Percentiles rank a stretch among this genome's conserved stretches.
These are phyloP conservation scores for Corynorhinus townsendii DNA, from an alignment of 2,113 vertebrate species.

Conservation along the genomic window DNA sequence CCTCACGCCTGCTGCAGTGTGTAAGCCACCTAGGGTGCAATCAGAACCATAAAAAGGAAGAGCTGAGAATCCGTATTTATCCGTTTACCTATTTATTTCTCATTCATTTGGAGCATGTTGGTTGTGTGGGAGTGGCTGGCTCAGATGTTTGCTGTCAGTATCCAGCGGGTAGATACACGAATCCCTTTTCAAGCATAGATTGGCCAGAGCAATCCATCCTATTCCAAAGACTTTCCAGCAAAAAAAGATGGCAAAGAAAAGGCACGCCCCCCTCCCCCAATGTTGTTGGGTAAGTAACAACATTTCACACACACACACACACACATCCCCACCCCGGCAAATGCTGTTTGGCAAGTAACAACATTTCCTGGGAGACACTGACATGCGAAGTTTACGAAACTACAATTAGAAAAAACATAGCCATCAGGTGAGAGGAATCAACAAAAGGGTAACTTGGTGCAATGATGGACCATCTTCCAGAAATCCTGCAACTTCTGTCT, in stretches of 20 bases:
- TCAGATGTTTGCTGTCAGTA: background rate
- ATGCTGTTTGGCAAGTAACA: background rate
- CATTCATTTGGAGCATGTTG: background rate
- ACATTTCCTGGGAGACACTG: background rate
- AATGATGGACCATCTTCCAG: conserved; percentile 83
- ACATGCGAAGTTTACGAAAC: background rate
- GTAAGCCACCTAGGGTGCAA: background rate
- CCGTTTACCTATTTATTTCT: background rate
- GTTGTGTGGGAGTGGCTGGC: background rate
- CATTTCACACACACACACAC: too few species aligned
- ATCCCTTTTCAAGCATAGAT: background rate
- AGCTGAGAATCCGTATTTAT: background rate
- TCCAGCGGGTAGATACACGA: background rate
- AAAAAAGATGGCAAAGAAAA: background rate
- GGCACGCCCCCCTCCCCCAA: background rate
- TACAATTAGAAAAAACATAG: background rate
- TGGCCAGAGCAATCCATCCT: background rate
- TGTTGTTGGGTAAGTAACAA: background rate
- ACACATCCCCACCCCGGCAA: too few species aligned
- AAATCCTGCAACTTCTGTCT: conserved; percentile 82
- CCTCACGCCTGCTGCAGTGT: background rate
- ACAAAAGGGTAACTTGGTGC: conserved; percentile 81
- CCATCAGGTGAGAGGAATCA: background rate
- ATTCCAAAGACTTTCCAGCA: background rate
- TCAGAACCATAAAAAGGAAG: background rate